These are phyloP conservation scores for Pissodes strobi DNA, from an alignment of 1,140 invertebrate species.

Conservation along the genomic window DNA sequence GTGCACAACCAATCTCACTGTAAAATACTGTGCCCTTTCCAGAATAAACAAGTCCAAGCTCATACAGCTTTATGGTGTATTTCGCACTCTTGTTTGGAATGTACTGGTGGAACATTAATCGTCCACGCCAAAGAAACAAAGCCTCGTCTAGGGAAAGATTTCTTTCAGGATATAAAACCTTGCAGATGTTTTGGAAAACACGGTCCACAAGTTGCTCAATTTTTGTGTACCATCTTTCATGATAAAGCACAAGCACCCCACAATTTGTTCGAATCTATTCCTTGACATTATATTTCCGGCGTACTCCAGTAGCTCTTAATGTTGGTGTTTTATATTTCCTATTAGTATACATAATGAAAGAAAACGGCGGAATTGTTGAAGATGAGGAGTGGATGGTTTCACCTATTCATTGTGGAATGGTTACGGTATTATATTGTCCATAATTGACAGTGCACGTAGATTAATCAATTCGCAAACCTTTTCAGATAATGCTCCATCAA, in stretches of 20 bases:
- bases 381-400: not conserved
- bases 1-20: not conserved
- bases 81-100: slow-evolving; percentile 44
- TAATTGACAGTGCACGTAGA: not conserved
- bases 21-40: not conserved
- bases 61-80: slow-evolving; percentile 49
- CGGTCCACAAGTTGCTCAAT: not conserved
- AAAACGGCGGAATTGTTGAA: not conserved
- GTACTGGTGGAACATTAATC: slow-evolving; percentile 46
- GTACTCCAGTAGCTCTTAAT: slow-evolving; percentile 4
- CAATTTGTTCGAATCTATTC: slow-evolving; percentile 7
- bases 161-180: slow-evolving; percentile 37
- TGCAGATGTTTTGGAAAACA: slow-evolving; percentile 28
- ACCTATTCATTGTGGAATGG: not conserved
- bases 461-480: no score
- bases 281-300: slow-evolving; percentile 4
- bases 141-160: slow-evolving; percentile 45
- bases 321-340: not conserved
- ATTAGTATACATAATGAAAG: not conserved
- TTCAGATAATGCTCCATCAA: no score
- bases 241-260: slow-evolving; percentile 4
- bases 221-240: slow-evolving; percentile 1
- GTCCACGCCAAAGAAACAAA: slow-evolving; percentile 46
- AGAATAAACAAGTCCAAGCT: slow-evolving; percentile 20
- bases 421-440: not conserved